Base-by-base conservation (phyloP, 2,113 vertebrate genomes). In the Salvelinus fontinalis region DNA sequence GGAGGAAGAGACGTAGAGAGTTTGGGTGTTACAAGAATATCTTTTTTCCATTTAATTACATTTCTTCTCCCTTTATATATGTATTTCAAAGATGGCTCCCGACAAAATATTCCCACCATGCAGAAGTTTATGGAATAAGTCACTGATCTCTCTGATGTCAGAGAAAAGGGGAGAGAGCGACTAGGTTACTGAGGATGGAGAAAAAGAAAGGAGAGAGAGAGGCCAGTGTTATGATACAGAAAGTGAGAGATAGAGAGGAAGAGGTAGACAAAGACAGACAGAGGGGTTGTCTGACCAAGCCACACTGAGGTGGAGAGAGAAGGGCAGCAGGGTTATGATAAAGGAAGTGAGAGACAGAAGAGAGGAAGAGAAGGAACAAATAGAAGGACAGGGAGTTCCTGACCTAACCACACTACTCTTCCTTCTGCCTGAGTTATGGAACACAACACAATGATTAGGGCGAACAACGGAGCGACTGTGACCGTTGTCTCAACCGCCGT, bases 51-150 rank as follows among this genome's bases (percentile, higher is more conserved):
- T 31, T 26, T 67, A 26, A 67, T 31, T 12, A 26, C 8, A 66
- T 66, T 27, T 24, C n/a, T 66, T 66, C 26, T 66, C 26, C 8
- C 4, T 26, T 66, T 29, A 26, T 66, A 26, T 66, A 18, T 8
- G 1, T 66, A 13, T 24, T 66, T 14, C 26, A 24, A 24, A 4
- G 22, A 11, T 66, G 24, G 39, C 39, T 2, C 39, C 39, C 39
- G 39, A 44, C 11, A 66, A 66, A 9, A 13, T 66, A 64, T 77
- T 44, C 48, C 49, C 62, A 79, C 8, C 84, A 76, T 83, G 75
- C 67, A 79, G 84, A 80, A 81, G 81, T 78, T 84, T 75, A 82
- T 60, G 0, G 57, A 71, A 74, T 77, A 68, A 73, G 64, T 18
- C 77, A 76, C 62, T 77, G 72, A 75, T 68, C 70, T 70, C 74